Evolutionary conservation across 2,113 vertebrate genomes (phyloP).

Genomic region (Tinamus guttatus): DNA sequence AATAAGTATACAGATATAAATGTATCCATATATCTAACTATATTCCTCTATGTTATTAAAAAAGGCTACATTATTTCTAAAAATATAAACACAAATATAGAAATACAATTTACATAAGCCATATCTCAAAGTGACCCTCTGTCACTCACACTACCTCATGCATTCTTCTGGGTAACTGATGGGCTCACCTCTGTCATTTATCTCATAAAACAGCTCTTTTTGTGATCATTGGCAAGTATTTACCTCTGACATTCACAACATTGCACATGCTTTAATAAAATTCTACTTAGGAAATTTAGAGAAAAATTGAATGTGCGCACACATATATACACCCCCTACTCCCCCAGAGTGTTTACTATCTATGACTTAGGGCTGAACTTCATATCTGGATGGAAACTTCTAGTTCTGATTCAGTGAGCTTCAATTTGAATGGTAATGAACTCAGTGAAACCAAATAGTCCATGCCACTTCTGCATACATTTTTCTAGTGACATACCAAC

Average conservation of each 20-base stretch:
- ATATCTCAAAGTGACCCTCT: background rate
- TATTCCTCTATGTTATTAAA: background rate
- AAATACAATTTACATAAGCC: background rate
- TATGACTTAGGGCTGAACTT: background rate
- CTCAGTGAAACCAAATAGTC: background rate
- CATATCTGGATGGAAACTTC: background rate
- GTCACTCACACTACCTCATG: background rate
- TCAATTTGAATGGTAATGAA: background rate
- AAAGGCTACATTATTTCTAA: background rate
- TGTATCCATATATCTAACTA: background rate
- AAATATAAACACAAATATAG: background rate
- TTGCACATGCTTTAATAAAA: background rate
- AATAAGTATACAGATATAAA: background rate
- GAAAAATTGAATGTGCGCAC: background rate
- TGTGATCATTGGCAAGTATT: background rate
- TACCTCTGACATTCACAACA: background rate
- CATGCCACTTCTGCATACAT: background rate
- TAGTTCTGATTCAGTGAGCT: background rate
- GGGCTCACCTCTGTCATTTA: background rate
- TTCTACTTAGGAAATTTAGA: background rate
- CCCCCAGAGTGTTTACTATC: background rate
- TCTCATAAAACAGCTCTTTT: background rate
- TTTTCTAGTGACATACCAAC: background rate
- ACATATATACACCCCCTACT: background rate
- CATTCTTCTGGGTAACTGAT: background rate